Conservation (phyloP, 2,888 invertebrate genomes). For the Patella caerulea region DNA sequence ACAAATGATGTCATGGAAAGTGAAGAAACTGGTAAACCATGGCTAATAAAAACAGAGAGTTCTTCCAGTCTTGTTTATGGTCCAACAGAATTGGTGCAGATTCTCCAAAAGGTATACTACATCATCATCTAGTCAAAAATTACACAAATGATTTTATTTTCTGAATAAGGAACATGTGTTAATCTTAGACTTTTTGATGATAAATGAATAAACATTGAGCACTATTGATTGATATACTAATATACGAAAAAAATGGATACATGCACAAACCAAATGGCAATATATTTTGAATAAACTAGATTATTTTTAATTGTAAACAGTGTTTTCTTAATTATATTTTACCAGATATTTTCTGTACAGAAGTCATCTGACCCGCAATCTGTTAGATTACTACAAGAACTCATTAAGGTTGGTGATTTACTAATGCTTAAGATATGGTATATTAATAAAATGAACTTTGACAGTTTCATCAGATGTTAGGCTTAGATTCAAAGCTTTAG, state of each 20-base stretch:
- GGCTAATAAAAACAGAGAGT: constrained; percentile 3
- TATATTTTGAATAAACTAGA: not conserved
- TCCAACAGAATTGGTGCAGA: constrained; percentile 1
- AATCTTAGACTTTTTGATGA: not conserved
- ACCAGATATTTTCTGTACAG: constrained; percentile 49
- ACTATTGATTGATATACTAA: too few species aligned
- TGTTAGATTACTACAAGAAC: constrained; percentile 44
- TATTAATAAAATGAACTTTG: too few species aligned
- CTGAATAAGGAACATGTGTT: not conserved
- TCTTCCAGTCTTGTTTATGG: constrained; percentile 1
- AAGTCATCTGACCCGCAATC: constrained; percentile 40
- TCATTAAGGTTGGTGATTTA: constrained; percentile 47
- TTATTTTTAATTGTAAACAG: constrained; percentile 5
- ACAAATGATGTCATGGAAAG: not conserved
- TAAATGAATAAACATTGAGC: too few species aligned
- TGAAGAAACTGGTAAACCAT: not conserved
- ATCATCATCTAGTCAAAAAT: not conserved
- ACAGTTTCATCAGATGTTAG: too few species aligned
- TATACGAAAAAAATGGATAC: too few species aligned
- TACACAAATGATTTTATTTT: not conserved
- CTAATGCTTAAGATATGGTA: constrained; percentile 1
- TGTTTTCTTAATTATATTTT: constrained; percentile 16
- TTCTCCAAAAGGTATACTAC: not conserved
- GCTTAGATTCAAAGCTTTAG: too few species aligned
- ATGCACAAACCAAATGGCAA: not conserved